Conservation (phyloP, 2,888 invertebrate genomes). For the Metalampra italica region DNA sequence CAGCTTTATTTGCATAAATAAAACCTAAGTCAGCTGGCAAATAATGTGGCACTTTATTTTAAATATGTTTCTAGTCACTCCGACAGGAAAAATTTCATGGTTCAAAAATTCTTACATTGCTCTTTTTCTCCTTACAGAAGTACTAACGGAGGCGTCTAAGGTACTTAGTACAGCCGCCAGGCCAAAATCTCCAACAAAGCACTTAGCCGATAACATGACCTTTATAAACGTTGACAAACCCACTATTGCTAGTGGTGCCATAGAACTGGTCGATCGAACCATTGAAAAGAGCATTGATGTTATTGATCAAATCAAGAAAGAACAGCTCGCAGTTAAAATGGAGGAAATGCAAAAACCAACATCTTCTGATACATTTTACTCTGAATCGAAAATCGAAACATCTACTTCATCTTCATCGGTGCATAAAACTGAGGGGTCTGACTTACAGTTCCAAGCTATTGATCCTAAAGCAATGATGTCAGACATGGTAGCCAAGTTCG, state of each 20-base stretch:
- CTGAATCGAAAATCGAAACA: conserved; percentile 63
- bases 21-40: too few species aligned
- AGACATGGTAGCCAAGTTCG: conserved; percentile 63
- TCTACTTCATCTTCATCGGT: conserved; percentile 66
- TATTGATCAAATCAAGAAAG: conserved; percentile 63
- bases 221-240: conserved; percentile 75
- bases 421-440: conserved; percentile 56
- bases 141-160: conserved; percentile 57
- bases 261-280: conserved; percentile 73
- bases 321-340: conserved; percentile 63
- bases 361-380: conserved; percentile 59
- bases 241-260: conserved; percentile 74
- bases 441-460: conserved; percentile 60
- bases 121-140: conserved; percentile 55
- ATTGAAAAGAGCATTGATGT: conserved; percentile 67
- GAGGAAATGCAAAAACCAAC: conserved; percentile 61
- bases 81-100: not conserved
- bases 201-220: conserved; percentile 64
- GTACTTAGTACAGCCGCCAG: conserved; percentile 56
- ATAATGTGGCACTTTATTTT: not conserved
- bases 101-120: not conserved
- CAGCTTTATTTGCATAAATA: too few species aligned
- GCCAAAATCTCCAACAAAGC: conserved; percentile 70
- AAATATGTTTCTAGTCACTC: not conserved
- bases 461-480: conserved; percentile 64